Base-by-base conservation (phyloP, 1,140 invertebrate species). In the Drosophila kepulauana region DNA sequence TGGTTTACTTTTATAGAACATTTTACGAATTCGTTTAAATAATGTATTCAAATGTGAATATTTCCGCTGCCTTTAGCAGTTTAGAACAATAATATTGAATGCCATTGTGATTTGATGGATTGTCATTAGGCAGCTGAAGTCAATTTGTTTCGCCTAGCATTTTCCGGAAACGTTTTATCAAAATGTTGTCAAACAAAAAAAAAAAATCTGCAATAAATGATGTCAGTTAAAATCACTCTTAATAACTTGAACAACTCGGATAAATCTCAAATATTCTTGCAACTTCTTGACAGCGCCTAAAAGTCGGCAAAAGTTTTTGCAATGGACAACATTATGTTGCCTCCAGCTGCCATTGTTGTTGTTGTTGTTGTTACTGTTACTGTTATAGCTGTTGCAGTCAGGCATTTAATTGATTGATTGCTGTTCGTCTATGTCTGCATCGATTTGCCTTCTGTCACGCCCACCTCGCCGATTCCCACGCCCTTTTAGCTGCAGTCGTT, bases 321-420 rank as follows among this genome's bases (percentile, higher is more conserved):
- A 78, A 56, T 74, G 64, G 54, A 63, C 58, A 70, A 61, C 45
- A 78, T 73, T 65, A 65, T 79, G 41, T 64, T 54, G 49, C 20
- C 11, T n/a, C 30, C 48, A 43, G 56, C 59, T 38, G 63, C 8
- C 49, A 52, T 51, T 70, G 56, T 48, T 71, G 61, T 57, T 62
- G 48, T 38, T 67, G 7, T 38, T 67, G 8, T 38, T 38, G 35
- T 25, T 25, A 25, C 20, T 3, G 20, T 25, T 25, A 16, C 20
- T 59, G 35, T 16, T 45, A 30, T 35, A 54, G 52, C 10, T 58
- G 59, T 38, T 89, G 81, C 85, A 88, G 71, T 81, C 66, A 61
- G 65, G 68, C 85, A 81, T 89, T 88, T 88, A 88, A 88, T 88
- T 88, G 84, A 88, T 88, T 88, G 84, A 88, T 88, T 85, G 84